A percentile compares a stretch with the other conserved stretches of the same genome.
Conservation (phyloP, 2,113 vertebrate genomes). For the Malaclemys terrapin region DNA sequence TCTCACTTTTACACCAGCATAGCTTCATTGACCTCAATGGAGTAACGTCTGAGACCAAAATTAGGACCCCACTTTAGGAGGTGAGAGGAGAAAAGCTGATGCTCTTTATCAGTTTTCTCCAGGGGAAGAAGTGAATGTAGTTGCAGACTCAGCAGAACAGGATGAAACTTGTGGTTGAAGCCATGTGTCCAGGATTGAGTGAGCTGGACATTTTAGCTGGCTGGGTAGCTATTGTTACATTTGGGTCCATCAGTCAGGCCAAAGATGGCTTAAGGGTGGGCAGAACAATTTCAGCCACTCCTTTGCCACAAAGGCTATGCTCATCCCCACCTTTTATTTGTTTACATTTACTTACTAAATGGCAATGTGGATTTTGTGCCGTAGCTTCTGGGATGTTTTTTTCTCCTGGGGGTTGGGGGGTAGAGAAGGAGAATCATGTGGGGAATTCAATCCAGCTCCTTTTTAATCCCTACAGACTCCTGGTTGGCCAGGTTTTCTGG, state of each 20-base stretch:
- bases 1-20: conserved; percentile 38
- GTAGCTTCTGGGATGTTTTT: neutral
- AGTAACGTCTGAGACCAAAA: neutral
- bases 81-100: fast-evolving
- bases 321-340: neutral
- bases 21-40: neutral
- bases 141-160: neutral
- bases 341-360: neutral
- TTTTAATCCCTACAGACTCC: neutral
- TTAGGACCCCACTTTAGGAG: neutral
- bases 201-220: neutral
- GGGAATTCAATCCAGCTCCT: neutral
- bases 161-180: neutral
- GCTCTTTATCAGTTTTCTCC: neutral
- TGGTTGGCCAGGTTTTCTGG: fast-evolving
- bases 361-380: neutral
- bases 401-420: too few species aligned
- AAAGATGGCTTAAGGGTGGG: too few species aligned
- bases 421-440: neutral
- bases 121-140: neutral
- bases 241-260: neutral
- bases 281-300: neutral
- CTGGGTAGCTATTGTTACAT: neutral
- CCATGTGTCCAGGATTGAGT: fast-evolving
- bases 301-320: neutral